A percentile compares a stretch with the other conserved stretches of the same genome.
These are phyloP conservation scores for Drosophila limbata DNA, from an alignment of 2,888 invertebrate genomes.

Conservation along the genomic window DNA sequence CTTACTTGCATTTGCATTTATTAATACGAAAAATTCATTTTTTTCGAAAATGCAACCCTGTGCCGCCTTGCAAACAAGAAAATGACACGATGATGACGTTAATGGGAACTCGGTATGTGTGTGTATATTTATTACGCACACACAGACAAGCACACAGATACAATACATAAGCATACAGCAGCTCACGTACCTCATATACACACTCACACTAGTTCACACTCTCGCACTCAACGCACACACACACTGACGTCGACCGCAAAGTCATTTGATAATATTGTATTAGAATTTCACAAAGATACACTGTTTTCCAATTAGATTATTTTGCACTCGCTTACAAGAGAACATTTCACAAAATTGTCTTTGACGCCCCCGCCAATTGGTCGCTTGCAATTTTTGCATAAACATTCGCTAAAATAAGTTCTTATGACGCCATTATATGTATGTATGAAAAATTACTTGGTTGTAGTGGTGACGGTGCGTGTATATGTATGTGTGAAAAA, in stretches of 20 bases:
- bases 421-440: slow-evolving; percentile 78
- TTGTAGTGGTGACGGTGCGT: slow-evolving; percentile 60
- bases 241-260: slow-evolving; percentile 69
- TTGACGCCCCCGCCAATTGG: slow-evolving; percentile 26
- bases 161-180: slow-evolving; percentile 54
- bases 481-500: slow-evolving; percentile 57
- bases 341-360: slow-evolving; percentile 27
- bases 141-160: slow-evolving; percentile 48
- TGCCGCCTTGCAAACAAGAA: slow-evolving; percentile 75
- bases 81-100: slow-evolving; percentile 84
- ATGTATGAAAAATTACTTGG: slow-evolving; percentile 74
- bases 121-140: slow-evolving; percentile 64
- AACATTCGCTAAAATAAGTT: slow-evolving; percentile 68
- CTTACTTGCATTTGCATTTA: slow-evolving; percentile 60
- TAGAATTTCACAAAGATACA: slow-evolving; percentile 77
- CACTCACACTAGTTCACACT: slow-evolving; percentile 45
- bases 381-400: slow-evolving; percentile 56
- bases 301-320: slow-evolving; percentile 63
- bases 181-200: slow-evolving; percentile 56
- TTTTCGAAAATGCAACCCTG: slow-evolving; percentile 74
- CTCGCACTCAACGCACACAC: slow-evolving; percentile 37
- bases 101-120: slow-evolving; percentile 76
- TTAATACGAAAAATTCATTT: slow-evolving; percentile 58
- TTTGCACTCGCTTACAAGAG: slow-evolving; percentile 20
- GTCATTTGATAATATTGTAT: slow-evolving; percentile 78